A percentile compares a stretch with the other conserved stretches of the same genome.
These are phyloP conservation scores for Fopius arisanus DNA, from an alignment of 1,140 invertebrate genomes.

Conservation along the genomic window DNA sequence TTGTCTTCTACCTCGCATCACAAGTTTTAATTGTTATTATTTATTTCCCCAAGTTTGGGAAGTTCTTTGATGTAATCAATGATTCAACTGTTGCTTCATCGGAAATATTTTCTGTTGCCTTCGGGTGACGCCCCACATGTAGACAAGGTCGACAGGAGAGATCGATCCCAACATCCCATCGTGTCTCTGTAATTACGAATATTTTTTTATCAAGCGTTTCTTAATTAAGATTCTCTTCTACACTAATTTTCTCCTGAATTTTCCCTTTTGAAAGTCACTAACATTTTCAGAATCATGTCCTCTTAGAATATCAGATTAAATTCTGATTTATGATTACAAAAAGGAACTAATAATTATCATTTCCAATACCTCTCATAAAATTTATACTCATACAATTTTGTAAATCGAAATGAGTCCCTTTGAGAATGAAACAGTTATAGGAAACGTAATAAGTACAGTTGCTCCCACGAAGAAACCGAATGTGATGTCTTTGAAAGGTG, in stretches of 20 bases:
- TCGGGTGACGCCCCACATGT: slow-evolving; percentile 10
- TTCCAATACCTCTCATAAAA: no score
- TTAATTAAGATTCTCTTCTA: no score
- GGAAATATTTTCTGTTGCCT: slow-evolving; percentile 8
- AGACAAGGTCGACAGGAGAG: background rate
- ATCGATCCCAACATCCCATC: background rate
- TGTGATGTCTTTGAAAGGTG: background rate
- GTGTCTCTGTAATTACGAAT: background rate
- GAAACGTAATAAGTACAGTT: background rate
- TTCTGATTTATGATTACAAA: no score
- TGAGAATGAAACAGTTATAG: background rate
- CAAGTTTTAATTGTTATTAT: background rate
- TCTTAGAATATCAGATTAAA: no score
- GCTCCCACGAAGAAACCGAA: background rate
- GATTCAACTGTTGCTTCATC: slow-evolving; percentile 15
- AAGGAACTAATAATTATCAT: no score
- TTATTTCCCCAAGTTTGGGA: no score
- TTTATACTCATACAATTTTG: no score
- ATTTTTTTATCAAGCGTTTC: background rate
- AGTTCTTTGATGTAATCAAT: background rate
- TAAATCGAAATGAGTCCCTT: no score
- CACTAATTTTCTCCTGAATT: no score
- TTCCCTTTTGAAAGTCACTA: no score
- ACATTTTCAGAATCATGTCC: no score
- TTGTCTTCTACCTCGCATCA: slow-evolving; percentile 21